Base-by-base conservation (phyloP, 2,113 vertebrate species). In the Eolophus roseicapilla region DNA sequence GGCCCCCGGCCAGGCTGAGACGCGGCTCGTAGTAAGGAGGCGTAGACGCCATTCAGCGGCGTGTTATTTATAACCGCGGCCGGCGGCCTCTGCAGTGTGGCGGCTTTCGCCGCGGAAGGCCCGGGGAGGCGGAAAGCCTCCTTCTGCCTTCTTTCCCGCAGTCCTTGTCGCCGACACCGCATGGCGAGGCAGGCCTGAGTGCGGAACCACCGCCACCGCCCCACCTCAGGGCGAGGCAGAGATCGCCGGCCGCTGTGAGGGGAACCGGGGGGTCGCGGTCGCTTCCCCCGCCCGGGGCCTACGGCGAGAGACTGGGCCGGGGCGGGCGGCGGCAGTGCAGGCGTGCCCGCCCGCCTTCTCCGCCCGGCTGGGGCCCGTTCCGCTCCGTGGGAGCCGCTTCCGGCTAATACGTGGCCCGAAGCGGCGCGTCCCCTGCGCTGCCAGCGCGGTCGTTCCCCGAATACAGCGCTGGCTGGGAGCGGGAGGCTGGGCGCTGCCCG, bases 1-100 rank as follows among this genome's bases (percentile, higher is more conserved):
- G 95, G 95, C 37, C 92, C 93, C 96, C 92, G 96, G 97, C 95
- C 97, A 55, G 92, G 92, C 94, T 86, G 95, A 96, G 91, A 84
- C 68, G 88, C 88, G 82, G 93, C 88, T 93, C 90, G 73, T 93
- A 91, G 90, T 94, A 95, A 69, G 78, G 96, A 82, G 88, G 92
- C 78, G 78, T 46, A 88, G 96, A 92, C 96, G 96, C 97, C 97
- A 97, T 97, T 97, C 96, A 96, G 78, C 76, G 52, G 71, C 52
- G 15, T 88, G 90, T 93, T 92, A 81, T 96, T 94, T 94, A 88
- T 78, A 90, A 93, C 77, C 37, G 44, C 49, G 49, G 75, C 70
- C 76, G 73, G 76, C 43, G 44, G 82, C 82, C 82, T 81, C 93
- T 79, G 91, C 83, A 69, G 74, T 95, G 79, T 63, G 85, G 76